phyloP scores from a whole-genome alignment of 2,888 invertebrate genomes.

The Heptascelio sp. region DNA sequence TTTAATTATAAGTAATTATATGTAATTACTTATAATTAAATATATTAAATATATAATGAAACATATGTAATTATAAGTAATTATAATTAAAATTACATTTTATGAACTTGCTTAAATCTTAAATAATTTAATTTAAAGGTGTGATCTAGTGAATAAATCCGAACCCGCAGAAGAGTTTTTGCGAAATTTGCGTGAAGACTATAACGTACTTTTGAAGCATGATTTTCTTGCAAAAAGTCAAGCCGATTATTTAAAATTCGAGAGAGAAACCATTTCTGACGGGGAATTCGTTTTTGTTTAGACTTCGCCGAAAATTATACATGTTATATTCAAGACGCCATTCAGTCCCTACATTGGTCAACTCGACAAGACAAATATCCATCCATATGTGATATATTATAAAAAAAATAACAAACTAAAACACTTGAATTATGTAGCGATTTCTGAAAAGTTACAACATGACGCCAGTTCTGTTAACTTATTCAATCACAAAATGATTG shows the following conservation, averaged over 20 bases:
- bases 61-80: too few relatives aligned
- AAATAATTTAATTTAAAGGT: too few relatives aligned
- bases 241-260: neutral
- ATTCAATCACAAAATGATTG: neutral
- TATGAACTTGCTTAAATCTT: too few relatives aligned
- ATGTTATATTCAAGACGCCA: neutral
- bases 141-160: neutral
- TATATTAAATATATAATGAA: too few relatives aligned
- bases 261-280: too few relatives aligned
- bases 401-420: neutral
- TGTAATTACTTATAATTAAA: too few relatives aligned
- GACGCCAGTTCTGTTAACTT: neutral
- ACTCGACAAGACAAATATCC: slow-evolving; percentile 1
- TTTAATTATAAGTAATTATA: too few relatives aligned
- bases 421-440: neutral
- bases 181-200: neutral
- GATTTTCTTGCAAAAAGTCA: slow-evolving; percentile 4
- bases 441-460: neutral
- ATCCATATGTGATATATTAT: slow-evolving; percentile 8
- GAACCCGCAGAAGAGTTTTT: neutral
- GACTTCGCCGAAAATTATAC: neutral
- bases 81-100: too few relatives aligned
- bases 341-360: neutral
- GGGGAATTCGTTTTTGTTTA: too few relatives aligned
- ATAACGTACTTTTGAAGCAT: neutral